phyloP scores from a whole-genome alignment of 2,888 invertebrate genomes.

The Holacanthella duospinosa region DNA sequence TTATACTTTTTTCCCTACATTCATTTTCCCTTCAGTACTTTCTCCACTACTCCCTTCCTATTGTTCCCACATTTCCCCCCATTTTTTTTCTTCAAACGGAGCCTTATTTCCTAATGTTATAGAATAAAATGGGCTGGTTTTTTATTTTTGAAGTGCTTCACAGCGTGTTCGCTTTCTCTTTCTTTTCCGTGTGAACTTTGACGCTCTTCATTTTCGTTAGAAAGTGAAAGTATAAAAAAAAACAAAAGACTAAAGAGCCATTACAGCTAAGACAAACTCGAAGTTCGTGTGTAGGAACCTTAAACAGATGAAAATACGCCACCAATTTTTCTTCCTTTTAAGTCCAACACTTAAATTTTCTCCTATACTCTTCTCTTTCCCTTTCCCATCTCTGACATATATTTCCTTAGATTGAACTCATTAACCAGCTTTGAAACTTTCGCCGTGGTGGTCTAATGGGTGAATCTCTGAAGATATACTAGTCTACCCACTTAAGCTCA shows the following conservation, averaged over 20 bases:
- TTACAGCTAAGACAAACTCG: not conserved
- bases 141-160: not conserved
- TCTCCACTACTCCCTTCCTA: too few relatives aligned
- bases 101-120: not conserved
- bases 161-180: not conserved
- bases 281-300: constrained; percentile 1
- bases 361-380: not conserved
- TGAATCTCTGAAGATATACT: too few relatives aligned
- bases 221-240: not conserved
- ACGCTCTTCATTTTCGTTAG: not conserved
- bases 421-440: not conserved
- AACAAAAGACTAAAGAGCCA: not conserved
- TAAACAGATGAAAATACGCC: constrained; percentile 3
- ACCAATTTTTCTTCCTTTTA: not conserved
- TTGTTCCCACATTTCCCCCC: constrained; percentile 1
- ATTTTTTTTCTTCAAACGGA: not conserved
- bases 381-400: not conserved
- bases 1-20: not conserved
- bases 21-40: not conserved
- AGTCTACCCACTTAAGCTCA: not conserved
- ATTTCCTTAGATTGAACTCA: constrained; percentile 4
- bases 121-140: not conserved
- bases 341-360: not conserved
- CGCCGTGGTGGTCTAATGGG: not conserved
- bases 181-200: not conserved